Base-by-base conservation (phyloP, 2,113 vertebrate genomes). In the Lepidothrix coronata region DNA sequence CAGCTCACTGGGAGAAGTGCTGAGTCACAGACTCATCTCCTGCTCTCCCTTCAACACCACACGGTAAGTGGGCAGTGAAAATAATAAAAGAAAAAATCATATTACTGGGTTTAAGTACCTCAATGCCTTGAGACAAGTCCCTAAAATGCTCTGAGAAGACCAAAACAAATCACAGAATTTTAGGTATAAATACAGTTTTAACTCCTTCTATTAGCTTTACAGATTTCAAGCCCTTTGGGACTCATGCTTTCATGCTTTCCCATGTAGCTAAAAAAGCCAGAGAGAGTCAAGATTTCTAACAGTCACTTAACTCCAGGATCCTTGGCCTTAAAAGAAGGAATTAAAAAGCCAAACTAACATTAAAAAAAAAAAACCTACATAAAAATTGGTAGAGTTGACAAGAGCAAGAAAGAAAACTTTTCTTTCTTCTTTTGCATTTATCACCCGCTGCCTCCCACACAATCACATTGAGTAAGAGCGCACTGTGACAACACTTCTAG, bases 1-100 rank as follows among this genome's bases (percentile, higher is more conserved):
- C 66, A n/a, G 16, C n/a, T 52, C 0, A 0, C 57, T 43, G 22
- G 31, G 44, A 70, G 25, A 72, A 8, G 49, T 30, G 7, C 23
- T 27, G 17, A 61, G 37, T 35, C 75, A 52, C 44, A 67, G 37
- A 27, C 44, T 12, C 14, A 39, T 28, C n/a, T 78, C 24, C 71
- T 46, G n/a, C 19, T 43, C 63, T 80, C 41, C 30, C n/a, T 46
- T 55, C 2, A 2, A 66, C 37, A 58, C 13, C 33, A 48, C 27
- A 51, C 25, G 76, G 37, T 31, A 95, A 79, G 21, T 1, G 5
- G 20, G 46, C 18, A 67, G 21, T 21, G 27, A 86, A 72, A 89
- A 80, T 24, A 39, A 41, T 12, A 41, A 52, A 37, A 37, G 55
- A 63, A n/a, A 72, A 67, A 59, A 33, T 65, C 0, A 0, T 49